Conservation (phyloP, 1,140 invertebrate genomes). For the Scylla paramamosain region DNA sequence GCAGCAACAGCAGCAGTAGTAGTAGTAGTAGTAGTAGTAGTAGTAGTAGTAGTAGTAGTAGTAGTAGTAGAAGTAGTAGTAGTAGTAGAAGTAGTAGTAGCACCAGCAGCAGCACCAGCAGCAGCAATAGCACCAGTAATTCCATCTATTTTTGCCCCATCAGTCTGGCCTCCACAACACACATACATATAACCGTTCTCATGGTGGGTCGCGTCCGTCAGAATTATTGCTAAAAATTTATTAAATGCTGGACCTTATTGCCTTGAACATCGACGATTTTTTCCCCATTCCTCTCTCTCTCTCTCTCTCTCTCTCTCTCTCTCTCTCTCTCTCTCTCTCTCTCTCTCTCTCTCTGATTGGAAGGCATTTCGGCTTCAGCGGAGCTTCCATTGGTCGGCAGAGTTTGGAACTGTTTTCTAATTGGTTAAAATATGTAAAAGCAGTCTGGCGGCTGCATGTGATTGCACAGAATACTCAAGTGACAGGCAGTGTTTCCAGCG, state of each 20-base stretch:
- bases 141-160: not conserved
- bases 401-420: not conserved
- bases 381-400: not conserved
- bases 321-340: too few relatives aligned
- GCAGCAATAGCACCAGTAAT: not conserved
- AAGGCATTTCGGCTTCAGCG: not conserved
- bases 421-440: not conserved
- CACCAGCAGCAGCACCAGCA: not conserved
- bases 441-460: not conserved
- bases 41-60: conserved; percentile 21
- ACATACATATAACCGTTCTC: not conserved
- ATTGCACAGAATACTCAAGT: not conserved
- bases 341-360: not conserved
- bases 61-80: conserved; percentile 22
- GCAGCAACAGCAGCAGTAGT: too few relatives aligned
- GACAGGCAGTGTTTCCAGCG: not conserved
- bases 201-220: not conserved
- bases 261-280: not conserved
- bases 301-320: not conserved
- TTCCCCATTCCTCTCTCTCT: too few relatives aligned
- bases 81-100: not conserved
- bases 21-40: not conserved
- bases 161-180: not conserved
- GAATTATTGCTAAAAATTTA: not conserved
- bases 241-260: not conserved